Evolutionary conservation across 2,113 vertebrate genomes (phyloP).

Genomic region (Shinisaurus crocodilurus): DNA sequence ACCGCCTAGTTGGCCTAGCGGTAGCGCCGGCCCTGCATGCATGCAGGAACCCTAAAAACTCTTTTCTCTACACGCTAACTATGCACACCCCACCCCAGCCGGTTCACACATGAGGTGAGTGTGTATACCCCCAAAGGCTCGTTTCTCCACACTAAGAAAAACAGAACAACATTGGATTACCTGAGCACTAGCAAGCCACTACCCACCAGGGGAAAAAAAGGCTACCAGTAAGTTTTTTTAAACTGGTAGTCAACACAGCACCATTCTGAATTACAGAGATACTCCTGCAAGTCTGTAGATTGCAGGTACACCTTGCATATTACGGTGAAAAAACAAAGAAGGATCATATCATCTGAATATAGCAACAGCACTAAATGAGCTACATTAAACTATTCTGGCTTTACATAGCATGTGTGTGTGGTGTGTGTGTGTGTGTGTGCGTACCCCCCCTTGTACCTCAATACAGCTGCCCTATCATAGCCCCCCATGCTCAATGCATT

Average conservation of each 20-base stretch:
- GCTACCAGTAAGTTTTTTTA: background rate
- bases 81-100: too few species aligned
- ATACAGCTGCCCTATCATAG: background rate
- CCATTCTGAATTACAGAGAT: background rate
- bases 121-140: too few species aligned
- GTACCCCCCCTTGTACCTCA: background rate
- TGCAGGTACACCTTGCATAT: background rate
- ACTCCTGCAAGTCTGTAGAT: background rate
- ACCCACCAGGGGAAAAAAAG: background rate
- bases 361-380: conserved; percentile 5
- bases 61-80: too few species aligned
- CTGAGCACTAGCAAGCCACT: conserved; percentile 34
- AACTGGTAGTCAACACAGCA: background rate
- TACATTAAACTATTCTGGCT: background rate
- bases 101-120: too few species aligned
- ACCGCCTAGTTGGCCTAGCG: too few species aligned
- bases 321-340: conserved; percentile 30
- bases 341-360: background rate
- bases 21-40: too few species aligned
- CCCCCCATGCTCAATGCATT: background rate
- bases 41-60: too few species aligned
- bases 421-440: accelerated
- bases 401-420: background rate
- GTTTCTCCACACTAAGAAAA: background rate
- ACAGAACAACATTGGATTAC: background rate